Conservation (phyloP, 1,140 invertebrate genomes). For the Drosophila micromelanica region DNA sequence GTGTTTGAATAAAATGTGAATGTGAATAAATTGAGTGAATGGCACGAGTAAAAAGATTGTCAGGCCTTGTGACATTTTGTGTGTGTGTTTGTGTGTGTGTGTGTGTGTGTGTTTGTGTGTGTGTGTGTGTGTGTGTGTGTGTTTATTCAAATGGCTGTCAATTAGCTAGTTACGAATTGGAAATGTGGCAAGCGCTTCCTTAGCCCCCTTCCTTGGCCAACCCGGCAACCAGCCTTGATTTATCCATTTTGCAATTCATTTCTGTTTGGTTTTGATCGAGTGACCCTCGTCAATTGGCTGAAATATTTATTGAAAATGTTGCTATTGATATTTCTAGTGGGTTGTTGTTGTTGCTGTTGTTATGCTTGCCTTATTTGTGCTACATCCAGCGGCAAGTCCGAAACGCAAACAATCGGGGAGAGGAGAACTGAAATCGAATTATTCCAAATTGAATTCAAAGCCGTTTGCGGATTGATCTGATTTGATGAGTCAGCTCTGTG, state of each 20-base stretch:
- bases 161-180: constrained; percentile 22
- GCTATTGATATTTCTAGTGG: constrained; percentile 14
- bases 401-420: constrained; percentile 33
- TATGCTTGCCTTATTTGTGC: constrained; percentile 28
- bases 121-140: not conserved
- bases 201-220: too few relatives aligned
- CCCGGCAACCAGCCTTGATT: not conserved
- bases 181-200: constrained; percentile 10
- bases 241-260: constrained; percentile 28
- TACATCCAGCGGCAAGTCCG: constrained; percentile 48
- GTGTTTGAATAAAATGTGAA: constrained; percentile 13
- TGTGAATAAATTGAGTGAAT: not conserved
- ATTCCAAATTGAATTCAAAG: constrained; percentile 48
- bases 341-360: constrained; percentile 7
- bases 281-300: constrained; percentile 57
- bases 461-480: constrained; percentile 24
- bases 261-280: constrained; percentile 51
- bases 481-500: constrained; percentile 48
- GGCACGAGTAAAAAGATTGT: not conserved
- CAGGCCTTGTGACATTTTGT: not conserved
- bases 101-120: not conserved
- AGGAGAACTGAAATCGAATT: constrained; percentile 36
- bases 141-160: constrained; percentile 35
- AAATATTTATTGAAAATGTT: constrained; percentile 18
- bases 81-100: not conserved